Conservation (phyloP, 2,113 vertebrate species). For the Oxygymnocypris stewartii region DNA sequence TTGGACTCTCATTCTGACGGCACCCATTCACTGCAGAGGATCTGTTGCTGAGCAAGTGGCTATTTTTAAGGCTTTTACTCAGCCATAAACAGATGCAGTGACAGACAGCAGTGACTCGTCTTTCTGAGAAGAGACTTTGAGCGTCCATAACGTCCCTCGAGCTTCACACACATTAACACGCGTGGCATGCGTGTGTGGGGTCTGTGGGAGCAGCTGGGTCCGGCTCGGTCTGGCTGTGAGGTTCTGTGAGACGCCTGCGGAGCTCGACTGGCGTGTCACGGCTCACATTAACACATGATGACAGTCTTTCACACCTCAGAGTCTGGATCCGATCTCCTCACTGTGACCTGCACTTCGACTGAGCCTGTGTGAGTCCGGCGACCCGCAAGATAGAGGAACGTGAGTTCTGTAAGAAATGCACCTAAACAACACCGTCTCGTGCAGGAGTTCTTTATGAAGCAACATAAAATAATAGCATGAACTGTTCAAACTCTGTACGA, state of each 20-base stretch:
- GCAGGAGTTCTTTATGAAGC: neutral
- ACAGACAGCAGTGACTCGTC: neutral
- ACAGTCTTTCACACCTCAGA: slow-evolving; percentile 79
- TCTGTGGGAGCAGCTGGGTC: neutral
- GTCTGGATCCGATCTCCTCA: slow-evolving; percentile 63
- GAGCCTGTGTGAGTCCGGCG: no score
- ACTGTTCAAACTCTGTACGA: no score
- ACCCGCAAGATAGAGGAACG: neutral
- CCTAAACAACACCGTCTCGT: neutral
- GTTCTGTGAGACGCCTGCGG: neutral
- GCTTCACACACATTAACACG: slow-evolving; percentile 26
- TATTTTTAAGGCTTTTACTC: no score
- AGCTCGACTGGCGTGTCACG: neutral
- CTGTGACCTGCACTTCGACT: neutral
- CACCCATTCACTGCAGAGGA: neutral
- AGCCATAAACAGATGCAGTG: neutral
- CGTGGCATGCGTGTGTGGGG: neutral
- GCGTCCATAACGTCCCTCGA: neutral
- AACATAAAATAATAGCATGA: neutral
- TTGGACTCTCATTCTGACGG: no score
- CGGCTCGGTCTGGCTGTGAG: neutral
- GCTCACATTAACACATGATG: slow-evolving; percentile 81
- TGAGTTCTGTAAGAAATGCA: no score
- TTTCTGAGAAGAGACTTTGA: neutral
- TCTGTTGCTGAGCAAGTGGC: no score